These are phyloP conservation scores for Hipparchia semele DNA, from an alignment of 2,888 invertebrate genomes.

Conservation along the genomic window DNA sequence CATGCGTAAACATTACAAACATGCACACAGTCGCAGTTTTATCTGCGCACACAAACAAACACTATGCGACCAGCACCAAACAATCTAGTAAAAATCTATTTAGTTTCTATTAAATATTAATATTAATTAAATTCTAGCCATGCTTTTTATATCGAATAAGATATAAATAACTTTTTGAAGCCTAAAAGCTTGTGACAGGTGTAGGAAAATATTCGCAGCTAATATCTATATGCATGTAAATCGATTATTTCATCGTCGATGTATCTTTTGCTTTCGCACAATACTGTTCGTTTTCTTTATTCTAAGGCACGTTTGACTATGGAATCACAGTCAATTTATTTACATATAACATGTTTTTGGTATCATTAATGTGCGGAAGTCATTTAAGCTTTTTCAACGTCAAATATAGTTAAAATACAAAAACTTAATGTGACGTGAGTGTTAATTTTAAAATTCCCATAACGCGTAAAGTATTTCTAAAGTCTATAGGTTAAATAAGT, in stretches of 20 bases:
- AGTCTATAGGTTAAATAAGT: no score
- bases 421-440: background rate
- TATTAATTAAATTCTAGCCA: background rate
- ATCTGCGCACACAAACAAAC: background rate
- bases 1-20: no score
- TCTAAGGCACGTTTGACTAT: conserved; percentile 35
- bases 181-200: background rate
- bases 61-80: background rate
- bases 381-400: background rate
- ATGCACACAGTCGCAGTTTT: no score
- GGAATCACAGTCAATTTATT: conserved; percentile 6
- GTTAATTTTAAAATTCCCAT: background rate
- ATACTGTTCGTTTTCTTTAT: conserved; percentile 32
- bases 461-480: background rate
- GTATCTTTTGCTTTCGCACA: conserved; percentile 23
- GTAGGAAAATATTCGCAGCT: background rate
- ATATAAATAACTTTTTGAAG: background rate
- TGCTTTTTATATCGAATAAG: background rate
- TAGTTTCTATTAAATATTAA: background rate
- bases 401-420: background rate
- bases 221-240: background rate
- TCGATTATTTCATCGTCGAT: background rate
- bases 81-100: background rate
- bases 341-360: conserved; percentile 2
- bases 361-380: conserved; percentile 1